phyloP scores from a whole-genome alignment of 2,888 invertebrate species.

The Eubasilissa splendida region DNA sequence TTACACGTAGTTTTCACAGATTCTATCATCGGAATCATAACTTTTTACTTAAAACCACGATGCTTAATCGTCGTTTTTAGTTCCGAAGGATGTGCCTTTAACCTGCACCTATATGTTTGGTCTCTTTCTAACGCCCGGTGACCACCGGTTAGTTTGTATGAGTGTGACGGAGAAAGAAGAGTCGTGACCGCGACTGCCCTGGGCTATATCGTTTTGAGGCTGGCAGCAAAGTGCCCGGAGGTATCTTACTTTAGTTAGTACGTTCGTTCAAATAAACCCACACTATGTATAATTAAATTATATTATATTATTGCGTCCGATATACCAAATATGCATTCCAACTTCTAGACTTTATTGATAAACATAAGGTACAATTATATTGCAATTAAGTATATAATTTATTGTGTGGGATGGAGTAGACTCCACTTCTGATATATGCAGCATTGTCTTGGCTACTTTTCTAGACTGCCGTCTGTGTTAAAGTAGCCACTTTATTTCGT shows the following conservation, averaged over 20 bases:
- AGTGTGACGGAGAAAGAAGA: conserved; percentile 46
- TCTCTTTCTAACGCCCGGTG: conserved; percentile 42
- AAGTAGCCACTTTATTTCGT: no score
- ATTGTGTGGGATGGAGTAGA: no score
- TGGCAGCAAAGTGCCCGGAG: conserved; percentile 42
- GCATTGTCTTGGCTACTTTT: no score
- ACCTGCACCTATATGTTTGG: conserved; percentile 46
- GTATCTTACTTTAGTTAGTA: conserved; percentile 15
- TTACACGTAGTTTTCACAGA: neutral
- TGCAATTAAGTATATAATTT: no score
- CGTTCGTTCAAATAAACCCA: conserved; percentile 18
- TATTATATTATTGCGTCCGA: no score
- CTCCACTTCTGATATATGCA: no score
- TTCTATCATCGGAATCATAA: neutral
- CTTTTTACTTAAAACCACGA: conserved; percentile 2
- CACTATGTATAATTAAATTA: neutral
- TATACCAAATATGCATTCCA: no score
- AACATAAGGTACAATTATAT: no score
- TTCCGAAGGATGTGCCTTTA: conserved; percentile 33
- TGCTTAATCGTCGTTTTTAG: neutral
- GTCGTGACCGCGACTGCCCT: conserved; percentile 49
- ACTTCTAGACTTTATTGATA: no score
- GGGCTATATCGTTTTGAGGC: conserved; percentile 43
- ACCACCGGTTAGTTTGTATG: neutral
- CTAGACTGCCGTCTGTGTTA: no score